Conservation (phyloP, 2,888 invertebrate genomes). For the Fissipunctia ypsillon region DNA sequence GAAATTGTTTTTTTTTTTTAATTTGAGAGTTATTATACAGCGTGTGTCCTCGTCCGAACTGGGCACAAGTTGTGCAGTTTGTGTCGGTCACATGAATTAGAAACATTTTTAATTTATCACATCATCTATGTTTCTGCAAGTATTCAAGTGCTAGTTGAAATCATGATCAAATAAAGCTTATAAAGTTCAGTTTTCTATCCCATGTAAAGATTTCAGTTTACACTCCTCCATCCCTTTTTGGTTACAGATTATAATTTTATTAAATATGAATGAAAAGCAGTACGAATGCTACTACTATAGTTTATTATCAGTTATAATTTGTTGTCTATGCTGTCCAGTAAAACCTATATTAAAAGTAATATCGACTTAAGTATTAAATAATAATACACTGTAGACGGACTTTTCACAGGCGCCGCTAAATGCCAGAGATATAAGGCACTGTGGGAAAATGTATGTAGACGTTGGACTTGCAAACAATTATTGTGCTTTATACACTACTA, state of each 20-base stretch:
- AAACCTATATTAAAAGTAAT: not conserved
- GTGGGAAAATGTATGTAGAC: not conserved
- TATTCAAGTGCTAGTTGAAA: not conserved
- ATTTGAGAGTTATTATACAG: not conserved
- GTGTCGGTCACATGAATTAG: not conserved
- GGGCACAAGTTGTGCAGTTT: not conserved
- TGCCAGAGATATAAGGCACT: not conserved
- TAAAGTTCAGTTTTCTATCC: not conserved
- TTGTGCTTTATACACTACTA: not conserved
- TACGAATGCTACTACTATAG: not conserved
- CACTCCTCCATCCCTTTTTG: too few species aligned
- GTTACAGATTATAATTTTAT: not conserved
- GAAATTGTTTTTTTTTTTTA: not conserved
- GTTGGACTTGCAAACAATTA: constrained; percentile 1
- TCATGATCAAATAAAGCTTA: not conserved
- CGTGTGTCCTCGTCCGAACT: not conserved
- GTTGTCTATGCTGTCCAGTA: not conserved
- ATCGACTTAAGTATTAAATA: not conserved
- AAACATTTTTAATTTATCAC: not conserved
- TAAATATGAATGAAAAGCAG: not conserved
- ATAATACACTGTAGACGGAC: not conserved
- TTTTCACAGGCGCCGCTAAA: not conserved
- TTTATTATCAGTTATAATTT: not conserved
- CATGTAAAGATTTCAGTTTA: not conserved
- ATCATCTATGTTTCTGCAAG: not conserved